These are phyloP conservation scores for Hypselothyrea guttata DNA, from an alignment of 2,888 invertebrate genomes.

Conservation along the genomic window DNA sequence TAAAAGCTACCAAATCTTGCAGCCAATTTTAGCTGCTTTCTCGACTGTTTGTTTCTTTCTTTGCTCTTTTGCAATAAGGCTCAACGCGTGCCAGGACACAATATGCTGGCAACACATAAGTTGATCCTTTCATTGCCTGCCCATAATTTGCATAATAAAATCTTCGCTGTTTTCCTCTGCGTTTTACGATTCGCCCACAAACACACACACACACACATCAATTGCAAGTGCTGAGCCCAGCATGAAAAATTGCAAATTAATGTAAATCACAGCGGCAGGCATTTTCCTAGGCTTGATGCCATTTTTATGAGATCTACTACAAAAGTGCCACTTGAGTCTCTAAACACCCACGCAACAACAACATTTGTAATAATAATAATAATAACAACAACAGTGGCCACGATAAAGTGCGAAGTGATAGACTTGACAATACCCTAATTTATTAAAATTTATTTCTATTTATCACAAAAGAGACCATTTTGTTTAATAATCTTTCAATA, in stretches of 20 bases:
- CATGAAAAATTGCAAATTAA: slow-evolving; percentile 81
- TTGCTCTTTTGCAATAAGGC: slow-evolving; percentile 37
- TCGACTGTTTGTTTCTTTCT: too few relatives aligned
- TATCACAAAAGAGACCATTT: too few relatives aligned
- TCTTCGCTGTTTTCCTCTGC: slow-evolving; percentile 52
- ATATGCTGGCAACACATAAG: slow-evolving; percentile 20
- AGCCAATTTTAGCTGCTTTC: slow-evolving; percentile 23
- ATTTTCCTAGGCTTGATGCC: slow-evolving; percentile 43
- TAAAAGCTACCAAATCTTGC: slow-evolving; percentile 3
- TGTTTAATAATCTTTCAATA: too few relatives aligned
- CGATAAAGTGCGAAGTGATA: too few relatives aligned
- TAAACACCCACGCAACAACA: slow-evolving; percentile 32
- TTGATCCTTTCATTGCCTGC: slow-evolving; percentile 61
- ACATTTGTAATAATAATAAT: too few relatives aligned
- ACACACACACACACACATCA: slow-evolving; percentile 44
- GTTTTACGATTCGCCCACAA: slow-evolving; percentile 8
- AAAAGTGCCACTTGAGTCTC: slow-evolving; percentile 64
- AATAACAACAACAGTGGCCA: too few relatives aligned
- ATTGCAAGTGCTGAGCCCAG: slow-evolving; percentile 68
- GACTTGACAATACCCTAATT: neutral
- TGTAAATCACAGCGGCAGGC: slow-evolving; percentile 74
- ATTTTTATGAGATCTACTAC: slow-evolving; percentile 66
- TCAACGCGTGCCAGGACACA: slow-evolving; percentile 47
- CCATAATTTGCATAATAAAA: slow-evolving; percentile 79
- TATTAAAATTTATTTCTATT: neutral